These are phyloP conservation scores for Pediacus dermestoides DNA, from an alignment of 2,888 invertebrate species.

Conservation along the genomic window DNA sequence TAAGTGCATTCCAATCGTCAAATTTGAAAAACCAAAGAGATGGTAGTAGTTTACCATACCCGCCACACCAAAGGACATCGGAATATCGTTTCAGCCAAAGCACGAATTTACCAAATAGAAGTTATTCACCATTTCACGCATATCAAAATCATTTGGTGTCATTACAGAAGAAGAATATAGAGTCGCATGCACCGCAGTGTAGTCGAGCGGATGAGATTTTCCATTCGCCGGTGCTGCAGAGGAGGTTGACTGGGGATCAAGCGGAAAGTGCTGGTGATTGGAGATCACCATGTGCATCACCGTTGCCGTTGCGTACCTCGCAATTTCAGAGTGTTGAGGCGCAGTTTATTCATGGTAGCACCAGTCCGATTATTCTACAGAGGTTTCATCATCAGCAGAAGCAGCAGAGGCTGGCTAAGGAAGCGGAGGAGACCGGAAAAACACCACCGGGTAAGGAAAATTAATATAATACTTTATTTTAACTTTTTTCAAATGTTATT, in stretches of 20 bases:
- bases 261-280: slow-evolving; percentile 39
- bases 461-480: too few relatives aligned
- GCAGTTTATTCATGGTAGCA: slow-evolving; percentile 59
- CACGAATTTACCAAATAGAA: slow-evolving; percentile 26
- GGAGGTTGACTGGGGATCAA: slow-evolving; percentile 27
- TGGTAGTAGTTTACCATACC: slow-evolving; percentile 26
- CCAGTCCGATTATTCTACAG: slow-evolving; percentile 74
- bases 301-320: slow-evolving; percentile 46
- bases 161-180: slow-evolving; percentile 17
- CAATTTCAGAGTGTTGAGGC: slow-evolving; percentile 32
- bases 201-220: slow-evolving; percentile 2
- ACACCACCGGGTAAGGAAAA: slow-evolving; percentile 4
- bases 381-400: slow-evolving; percentile 76
- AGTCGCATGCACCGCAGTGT: slow-evolving; percentile 5
- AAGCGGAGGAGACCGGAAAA: slow-evolving; percentile 43
- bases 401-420: slow-evolving; percentile 58
- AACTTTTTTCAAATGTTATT: too few relatives aligned
- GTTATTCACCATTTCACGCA: slow-evolving; percentile 41
- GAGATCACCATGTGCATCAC: slow-evolving; percentile 46
- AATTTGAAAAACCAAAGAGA: slow-evolving; percentile 31
- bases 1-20: slow-evolving; percentile 37
- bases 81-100: slow-evolving; percentile 18
- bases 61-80: slow-evolving; percentile 31
- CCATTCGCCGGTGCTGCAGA: slow-evolving; percentile 21
- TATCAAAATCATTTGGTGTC: slow-evolving; percentile 39